A percentile compares a stretch with the other conserved stretches of the same genome.
Evolutionary conservation across 1,140 invertebrate species (phyloP).

Genomic region (Lerema accius): DNA sequence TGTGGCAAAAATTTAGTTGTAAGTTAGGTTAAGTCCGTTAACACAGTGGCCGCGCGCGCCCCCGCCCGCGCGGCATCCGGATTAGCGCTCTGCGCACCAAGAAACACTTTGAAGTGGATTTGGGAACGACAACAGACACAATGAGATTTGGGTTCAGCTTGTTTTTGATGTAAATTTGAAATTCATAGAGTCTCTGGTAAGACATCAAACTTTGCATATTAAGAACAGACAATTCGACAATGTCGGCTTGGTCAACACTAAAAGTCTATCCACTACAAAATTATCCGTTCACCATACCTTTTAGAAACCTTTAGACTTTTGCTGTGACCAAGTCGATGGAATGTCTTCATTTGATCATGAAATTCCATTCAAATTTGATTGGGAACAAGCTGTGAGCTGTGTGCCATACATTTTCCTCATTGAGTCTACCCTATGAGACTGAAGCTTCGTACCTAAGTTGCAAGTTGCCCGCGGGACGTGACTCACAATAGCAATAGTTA

Average conservation of each 20-base stretch:
- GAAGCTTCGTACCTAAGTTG: constrained; percentile 53
- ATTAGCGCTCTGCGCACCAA: constrained; percentile 68
- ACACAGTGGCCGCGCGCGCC: constrained; percentile 73
- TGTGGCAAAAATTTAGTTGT: constrained; percentile 44
- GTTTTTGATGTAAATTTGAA: constrained; percentile 22
- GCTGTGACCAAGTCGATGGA: constrained; percentile 13
- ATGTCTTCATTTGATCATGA: not conserved
- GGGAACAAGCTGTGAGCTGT: not conserved
- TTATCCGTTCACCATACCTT: constrained; percentile 2
- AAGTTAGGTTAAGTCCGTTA: constrained; percentile 70
- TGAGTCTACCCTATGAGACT: constrained; percentile 64
- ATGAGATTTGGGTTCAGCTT: not conserved
- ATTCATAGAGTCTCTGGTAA: not conserved
- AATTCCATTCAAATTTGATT: constrained; percentile 19
- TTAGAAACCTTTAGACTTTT: constrained; percentile 21
- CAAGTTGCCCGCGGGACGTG: constrained; percentile 56
- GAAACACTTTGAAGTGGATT: constrained; percentile 55
- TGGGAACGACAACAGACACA: constrained; percentile 33
- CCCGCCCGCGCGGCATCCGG: constrained; percentile 65
- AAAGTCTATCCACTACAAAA: constrained; percentile 27
- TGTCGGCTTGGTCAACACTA: constrained; percentile 22
- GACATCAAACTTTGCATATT: not conserved
- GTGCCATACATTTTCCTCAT: constrained; percentile 4
- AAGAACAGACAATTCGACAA: not conserved
- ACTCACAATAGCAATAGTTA: constrained; percentile 65